Percentiles rank a stretch among this genome's conserved stretches.
These are phyloP conservation scores for Leucophenga montana DNA, from an alignment of 2,888 invertebrate species.

Conservation along the genomic window DNA sequence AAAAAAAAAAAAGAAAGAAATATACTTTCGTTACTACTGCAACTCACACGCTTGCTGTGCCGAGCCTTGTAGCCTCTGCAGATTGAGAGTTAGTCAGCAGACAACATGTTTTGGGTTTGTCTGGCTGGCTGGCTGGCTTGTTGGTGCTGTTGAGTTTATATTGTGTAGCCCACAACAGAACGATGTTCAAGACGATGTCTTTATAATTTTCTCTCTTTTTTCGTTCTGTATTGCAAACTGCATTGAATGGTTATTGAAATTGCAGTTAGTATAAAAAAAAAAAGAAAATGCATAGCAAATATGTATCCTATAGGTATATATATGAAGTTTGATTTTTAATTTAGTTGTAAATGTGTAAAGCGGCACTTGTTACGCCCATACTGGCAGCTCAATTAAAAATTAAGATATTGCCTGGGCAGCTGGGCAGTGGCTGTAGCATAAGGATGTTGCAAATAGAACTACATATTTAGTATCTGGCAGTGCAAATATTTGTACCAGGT, in stretches of 20 bases:
- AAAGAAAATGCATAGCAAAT: neutral
- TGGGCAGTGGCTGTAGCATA: neutral
- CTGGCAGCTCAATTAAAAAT: constrained; percentile 71
- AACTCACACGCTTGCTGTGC: too few relatives aligned
- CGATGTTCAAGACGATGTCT: neutral
- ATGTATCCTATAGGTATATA: neutral
- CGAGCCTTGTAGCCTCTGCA: too few relatives aligned
- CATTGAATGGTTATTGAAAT: constrained; percentile 65
- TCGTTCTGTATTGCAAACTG: neutral
- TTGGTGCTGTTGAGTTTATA: neutral
- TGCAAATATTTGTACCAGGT: neutral
- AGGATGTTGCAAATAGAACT: neutral
- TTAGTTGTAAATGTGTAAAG: constrained; percentile 72
- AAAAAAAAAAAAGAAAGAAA: too few relatives aligned
- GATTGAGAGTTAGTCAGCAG: constrained; percentile 33
- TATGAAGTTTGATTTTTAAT: constrained; percentile 54
- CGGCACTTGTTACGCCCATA: constrained; percentile 68
- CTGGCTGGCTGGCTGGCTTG: neutral
- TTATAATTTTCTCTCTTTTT: constrained; percentile 4
- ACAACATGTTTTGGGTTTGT: constrained; percentile 25
- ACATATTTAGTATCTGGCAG: neutral
- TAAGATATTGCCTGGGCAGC: constrained; percentile 5
- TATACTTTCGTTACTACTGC: too few relatives aligned
- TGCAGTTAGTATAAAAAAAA: constrained; percentile 52
- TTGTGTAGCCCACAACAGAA: neutral